phyloP scores from a whole-genome alignment of 2,797 vertebrate species.

The Varecia variegata region DNA sequence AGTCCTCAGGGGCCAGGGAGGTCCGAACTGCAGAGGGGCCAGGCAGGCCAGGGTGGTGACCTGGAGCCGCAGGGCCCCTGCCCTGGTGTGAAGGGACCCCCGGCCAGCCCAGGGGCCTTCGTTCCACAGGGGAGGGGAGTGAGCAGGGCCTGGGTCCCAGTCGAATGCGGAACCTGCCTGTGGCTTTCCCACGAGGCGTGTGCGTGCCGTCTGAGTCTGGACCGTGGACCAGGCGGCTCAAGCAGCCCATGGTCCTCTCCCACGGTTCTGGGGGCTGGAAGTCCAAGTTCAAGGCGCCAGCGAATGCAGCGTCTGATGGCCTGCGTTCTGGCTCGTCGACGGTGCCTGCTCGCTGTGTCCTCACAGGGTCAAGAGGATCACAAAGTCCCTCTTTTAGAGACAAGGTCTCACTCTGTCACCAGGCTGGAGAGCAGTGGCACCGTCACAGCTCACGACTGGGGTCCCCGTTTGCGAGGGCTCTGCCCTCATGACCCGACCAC shows the following conservation, averaged over 20 bases:
- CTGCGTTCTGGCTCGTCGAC: rapidly evolving
- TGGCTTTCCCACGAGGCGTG: not conserved
- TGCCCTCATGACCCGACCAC: no score
- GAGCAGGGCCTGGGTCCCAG: not conserved
- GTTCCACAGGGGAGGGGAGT: not conserved
- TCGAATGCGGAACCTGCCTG: not conserved
- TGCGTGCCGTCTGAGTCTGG: not conserved
- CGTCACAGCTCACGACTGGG: not conserved
- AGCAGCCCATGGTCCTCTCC: no score
- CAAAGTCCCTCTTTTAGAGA: not conserved
- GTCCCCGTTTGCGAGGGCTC: not conserved
- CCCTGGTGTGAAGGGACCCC: no score
- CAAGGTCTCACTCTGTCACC: not conserved
- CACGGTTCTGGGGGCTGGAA: not conserved
- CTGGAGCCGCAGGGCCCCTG: no score
- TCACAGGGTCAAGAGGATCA: not conserved
- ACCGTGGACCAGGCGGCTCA: not conserved
- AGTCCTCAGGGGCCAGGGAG: not conserved
- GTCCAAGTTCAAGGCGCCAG: not conserved
- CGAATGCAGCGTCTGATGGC: rapidly evolving
- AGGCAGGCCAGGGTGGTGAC: not conserved
- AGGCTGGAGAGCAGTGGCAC: not conserved
- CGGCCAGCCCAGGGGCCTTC: no score
- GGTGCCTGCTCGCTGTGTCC: not conserved
- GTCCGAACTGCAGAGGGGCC: not conserved